A percentile compares a stretch with the other conserved stretches of the same genome.
Conservation (phyloP, 92 coral and sea anemone species). For the Umimayanthus kanabou region DNA sequence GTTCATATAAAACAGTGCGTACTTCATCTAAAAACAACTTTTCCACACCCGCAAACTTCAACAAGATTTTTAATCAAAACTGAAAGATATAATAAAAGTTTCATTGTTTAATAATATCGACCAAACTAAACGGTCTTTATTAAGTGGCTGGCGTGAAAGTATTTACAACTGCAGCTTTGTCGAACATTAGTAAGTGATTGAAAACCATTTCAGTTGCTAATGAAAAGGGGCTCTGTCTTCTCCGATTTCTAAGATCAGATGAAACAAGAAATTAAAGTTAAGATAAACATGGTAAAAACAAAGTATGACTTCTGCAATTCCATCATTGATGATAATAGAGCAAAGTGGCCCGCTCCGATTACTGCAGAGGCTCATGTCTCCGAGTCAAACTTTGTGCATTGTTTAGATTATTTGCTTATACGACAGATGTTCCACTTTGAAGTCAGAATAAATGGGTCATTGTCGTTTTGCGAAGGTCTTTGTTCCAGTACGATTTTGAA, state of each 20-base stretch:
- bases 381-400: slow-evolving; percentile 34
- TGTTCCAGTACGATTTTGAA: slow-evolving; percentile 62
- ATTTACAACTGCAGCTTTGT: not conserved
- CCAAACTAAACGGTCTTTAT: slow-evolving; percentile 39
- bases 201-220: not conserved
- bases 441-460: slow-evolving; percentile 66
- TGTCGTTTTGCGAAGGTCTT: slow-evolving; percentile 72
- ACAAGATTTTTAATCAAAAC: slow-evolving; percentile 11
- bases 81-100: not conserved
- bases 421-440: slow-evolving; percentile 78
- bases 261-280: slow-evolving; percentile 19
- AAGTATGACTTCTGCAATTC: slow-evolving; percentile 2
- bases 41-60: not conserved
- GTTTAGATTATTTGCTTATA: slow-evolving; percentile 65
- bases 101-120: slow-evolving; percentile 20
- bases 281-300: slow-evolving; percentile 8
- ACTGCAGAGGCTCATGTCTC: not conserved
- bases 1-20: not conserved
- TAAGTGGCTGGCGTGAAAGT: slow-evolving; percentile 31
- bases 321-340: slow-evolving; percentile 6
- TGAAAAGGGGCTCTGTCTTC: slow-evolving; percentile 9
- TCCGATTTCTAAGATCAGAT: slow-evolving; percentile 39
- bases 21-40: not conserved
- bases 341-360: slow-evolving; percentile 30
- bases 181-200: not conserved